Base-by-base conservation (phyloP, 2,113 vertebrate genomes). In the Donacobius atricapilla region DNA sequence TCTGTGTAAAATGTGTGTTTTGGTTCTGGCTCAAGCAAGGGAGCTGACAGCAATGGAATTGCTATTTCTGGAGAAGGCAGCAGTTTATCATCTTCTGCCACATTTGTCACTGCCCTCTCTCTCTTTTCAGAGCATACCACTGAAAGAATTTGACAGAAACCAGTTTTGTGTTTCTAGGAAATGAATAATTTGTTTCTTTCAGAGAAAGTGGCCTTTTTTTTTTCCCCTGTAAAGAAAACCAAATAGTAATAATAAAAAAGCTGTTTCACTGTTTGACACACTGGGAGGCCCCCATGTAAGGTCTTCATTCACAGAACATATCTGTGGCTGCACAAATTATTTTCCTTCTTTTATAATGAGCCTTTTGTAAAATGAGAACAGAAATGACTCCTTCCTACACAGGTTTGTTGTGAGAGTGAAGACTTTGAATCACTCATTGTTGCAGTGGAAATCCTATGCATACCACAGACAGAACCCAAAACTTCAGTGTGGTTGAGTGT, bases 121-220 rank as follows among this genome's bases (percentile, higher is more conserved):
- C 35, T 31, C 18, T 61, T 85, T 66, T 33, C 56, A 65, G 66
- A 71, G n/a, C 42, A 76, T 22, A n/a, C 7, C 56, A 63, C 42
- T 84, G 68, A 73, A 86, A 66, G 57, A 71, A 93, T 71, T 63
- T 89, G 50, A 78, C 56, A 91, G 42, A 64, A 92, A 60, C 18
- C 39, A 80, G 44, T 84, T 86, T 80, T 90, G 39, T 69, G 24
- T 86, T 92, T 95, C 53, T 80, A 90, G 70, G 68, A 92, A 91
- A 81, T 69, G 5, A 80, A 76, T 54, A n/a, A 80, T 88, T 85
- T 79, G 5, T 57, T 80, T 84, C 17, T 76, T 72, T 85, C 33
- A 57, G 57, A 44, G 21, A 53, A 82, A 81, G 42, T n/a, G 83
- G 6, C 2, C 4, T 7, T 24, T 37, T 21, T 40, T 30, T 30